Conservation (phyloP, 1,140 invertebrate genomes). For the Heliconius melpomene region DNA sequence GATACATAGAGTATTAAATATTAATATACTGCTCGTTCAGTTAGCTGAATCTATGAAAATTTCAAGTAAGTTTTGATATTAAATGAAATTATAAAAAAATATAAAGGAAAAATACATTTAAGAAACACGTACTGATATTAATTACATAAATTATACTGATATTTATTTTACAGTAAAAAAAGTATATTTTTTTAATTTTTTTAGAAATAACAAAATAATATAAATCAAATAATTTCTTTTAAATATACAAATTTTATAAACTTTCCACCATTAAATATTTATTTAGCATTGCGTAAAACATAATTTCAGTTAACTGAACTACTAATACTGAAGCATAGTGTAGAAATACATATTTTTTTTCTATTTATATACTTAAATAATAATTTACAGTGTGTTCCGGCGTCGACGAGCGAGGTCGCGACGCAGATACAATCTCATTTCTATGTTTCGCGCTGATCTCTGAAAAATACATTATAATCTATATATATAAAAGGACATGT, state of each 20-base stretch:
- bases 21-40: background rate
- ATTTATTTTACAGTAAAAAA: too few relatives aligned
- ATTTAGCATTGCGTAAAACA: background rate
- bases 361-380: slow-evolving; percentile 34
- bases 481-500: too few relatives aligned
- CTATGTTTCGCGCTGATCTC: slow-evolving; percentile 47
- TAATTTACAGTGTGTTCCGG: slow-evolving; percentile 40
- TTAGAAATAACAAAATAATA: too few relatives aligned
- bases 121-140: too few relatives aligned
- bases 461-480: slow-evolving; percentile 32
- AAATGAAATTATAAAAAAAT: too few relatives aligned
- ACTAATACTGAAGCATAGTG: background rate
- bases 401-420: slow-evolving; percentile 34
- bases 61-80: too few relatives aligned
- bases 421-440: slow-evolving; percentile 38
- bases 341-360: background rate
- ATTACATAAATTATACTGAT: too few relatives aligned
- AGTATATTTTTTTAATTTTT: too few relatives aligned
- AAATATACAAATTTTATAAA: background rate
- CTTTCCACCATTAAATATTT: background rate
- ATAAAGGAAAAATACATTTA: too few relatives aligned
- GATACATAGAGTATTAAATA: background rate
- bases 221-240: background rate
- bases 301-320: background rate
- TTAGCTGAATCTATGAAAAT: background rate